Percentiles rank a stretch among this genome's conserved stretches.
Evolutionary conservation across 1,140 invertebrate species (phyloP).

Genomic region (Leucophenga varia): DNA sequence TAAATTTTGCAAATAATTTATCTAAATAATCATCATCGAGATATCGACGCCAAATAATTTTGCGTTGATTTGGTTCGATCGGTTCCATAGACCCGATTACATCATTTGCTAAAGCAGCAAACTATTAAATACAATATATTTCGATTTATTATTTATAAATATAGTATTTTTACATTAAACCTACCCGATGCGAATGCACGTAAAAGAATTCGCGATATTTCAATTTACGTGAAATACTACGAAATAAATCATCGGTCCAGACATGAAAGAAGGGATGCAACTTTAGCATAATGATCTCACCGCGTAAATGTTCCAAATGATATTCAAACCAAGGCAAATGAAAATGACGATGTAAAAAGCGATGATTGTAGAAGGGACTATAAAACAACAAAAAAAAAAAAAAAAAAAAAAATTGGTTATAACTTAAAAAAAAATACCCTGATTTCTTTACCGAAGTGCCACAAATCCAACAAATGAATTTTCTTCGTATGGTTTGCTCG

Average conservation of each 20-base stretch:
- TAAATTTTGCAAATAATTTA: not conserved
- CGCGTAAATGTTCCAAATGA: slow-evolving; percentile 14
- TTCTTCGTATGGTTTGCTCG: slow-evolving; percentile 12
- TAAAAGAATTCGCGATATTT: slow-evolving; percentile 33
- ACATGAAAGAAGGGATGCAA: slow-evolving; percentile 35
- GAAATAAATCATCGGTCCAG: slow-evolving; percentile 25
- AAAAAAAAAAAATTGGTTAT: not conserved
- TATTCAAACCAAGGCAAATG: slow-evolving; percentile 18
- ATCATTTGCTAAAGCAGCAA: slow-evolving; percentile 24
- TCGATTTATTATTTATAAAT: not conserved
- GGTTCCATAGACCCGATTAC: slow-evolving; percentile 37
- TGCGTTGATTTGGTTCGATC: slow-evolving; percentile 29
- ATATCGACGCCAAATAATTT: not conserved
- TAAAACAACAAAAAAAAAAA: too few relatives aligned
- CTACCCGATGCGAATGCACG: slow-evolving; percentile 15
- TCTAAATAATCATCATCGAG: not conserved
- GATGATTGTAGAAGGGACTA: slow-evolving; percentile 15
- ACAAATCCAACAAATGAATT: slow-evolving; percentile 41
- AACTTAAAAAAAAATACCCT: not conserved
- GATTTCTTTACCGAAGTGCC: slow-evolving; percentile 15
- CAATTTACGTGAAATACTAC: slow-evolving; percentile 29
- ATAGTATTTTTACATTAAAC: not conserved
- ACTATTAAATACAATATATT: slow-evolving; percentile 10
- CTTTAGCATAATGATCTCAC: slow-evolving; percentile 36
- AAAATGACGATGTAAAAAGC: slow-evolving; percentile 21